These are phyloP conservation scores for Triplophysa siluroides DNA, from an alignment of 2,113 vertebrate genomes.

Conservation along the genomic window DNA sequence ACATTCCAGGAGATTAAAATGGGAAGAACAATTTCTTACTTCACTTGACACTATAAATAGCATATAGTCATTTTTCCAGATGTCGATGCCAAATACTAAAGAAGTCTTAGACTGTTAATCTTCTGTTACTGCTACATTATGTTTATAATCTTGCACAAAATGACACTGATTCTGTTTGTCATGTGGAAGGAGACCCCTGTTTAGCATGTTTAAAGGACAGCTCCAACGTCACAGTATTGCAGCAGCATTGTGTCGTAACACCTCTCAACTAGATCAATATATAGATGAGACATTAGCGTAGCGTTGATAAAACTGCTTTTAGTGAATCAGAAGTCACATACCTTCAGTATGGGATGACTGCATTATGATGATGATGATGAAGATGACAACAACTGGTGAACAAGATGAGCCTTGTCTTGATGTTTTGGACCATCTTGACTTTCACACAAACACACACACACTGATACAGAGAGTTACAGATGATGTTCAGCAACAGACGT, in stretches of 20 bases:
- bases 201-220: not conserved
- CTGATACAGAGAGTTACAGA: not conserved
- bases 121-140: too few relatives aligned
- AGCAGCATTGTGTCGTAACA: not conserved
- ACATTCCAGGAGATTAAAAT: slow-evolving; percentile 64
- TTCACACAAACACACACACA: slow-evolving; percentile 7
- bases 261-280: not conserved
- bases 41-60: slow-evolving; percentile 51
- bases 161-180: not conserved
- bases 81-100: slow-evolving; percentile 42
- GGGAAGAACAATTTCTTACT: slow-evolving; percentile 17
- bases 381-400: slow-evolving; percentile 56
- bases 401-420: slow-evolving; percentile 31
- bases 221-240: not conserved
- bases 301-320: not conserved
- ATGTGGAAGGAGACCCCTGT: not conserved
- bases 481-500: slow-evolving; percentile 1
- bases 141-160: not conserved
- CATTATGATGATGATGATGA: slow-evolving; percentile 47
- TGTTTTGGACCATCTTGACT: slow-evolving; percentile 8
- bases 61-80: slow-evolving; percentile 41
- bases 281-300: slow-evolving; percentile 11
- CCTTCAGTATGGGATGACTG: slow-evolving; percentile 7
- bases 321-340: slow-evolving; percentile 20
- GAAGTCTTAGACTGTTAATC: too few relatives aligned